These are phyloP conservation scores for Lasioglossum leucozonium DNA, from an alignment of 2,888 invertebrate species.

Conservation along the genomic window DNA sequence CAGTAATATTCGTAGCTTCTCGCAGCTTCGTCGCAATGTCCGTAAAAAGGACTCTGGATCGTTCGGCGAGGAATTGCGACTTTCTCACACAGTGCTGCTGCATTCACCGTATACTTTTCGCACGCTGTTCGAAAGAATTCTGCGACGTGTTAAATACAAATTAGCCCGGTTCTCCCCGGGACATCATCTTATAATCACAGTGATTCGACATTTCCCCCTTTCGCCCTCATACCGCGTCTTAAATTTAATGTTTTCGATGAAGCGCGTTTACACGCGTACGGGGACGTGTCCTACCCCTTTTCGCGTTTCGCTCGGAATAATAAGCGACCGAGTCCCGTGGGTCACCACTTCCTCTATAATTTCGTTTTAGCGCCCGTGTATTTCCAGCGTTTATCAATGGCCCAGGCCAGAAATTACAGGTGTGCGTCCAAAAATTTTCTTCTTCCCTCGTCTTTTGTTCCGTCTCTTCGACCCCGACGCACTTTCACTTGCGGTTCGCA, in stretches of 20 bases:
- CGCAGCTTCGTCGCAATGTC: not conserved
- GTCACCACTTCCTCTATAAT: conserved; percentile 42
- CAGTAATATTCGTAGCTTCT: not conserved
- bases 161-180: conserved; percentile 9
- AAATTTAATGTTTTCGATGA: conserved; percentile 28
- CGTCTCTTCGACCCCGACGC: not conserved
- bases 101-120: not conserved
- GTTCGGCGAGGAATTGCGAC: not conserved
- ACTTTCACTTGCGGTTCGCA: conserved; percentile 5
- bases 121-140: not conserved
- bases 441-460: not conserved
- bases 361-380: conserved; percentile 41
- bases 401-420: conserved; percentile 30
- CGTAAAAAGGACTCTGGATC: not conserved
- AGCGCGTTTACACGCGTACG: conserved; percentile 21
- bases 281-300: conserved; percentile 4
- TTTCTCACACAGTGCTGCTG: not conserved
- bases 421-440: conserved; percentile 8
- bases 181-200: conserved; percentile 24
- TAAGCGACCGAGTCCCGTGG: conserved; percentile 32
- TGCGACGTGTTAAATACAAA: conserved; percentile 36
- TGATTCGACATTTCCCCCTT: conserved; percentile 12
- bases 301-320: conserved; percentile 36
- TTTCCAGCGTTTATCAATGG: conserved; percentile 49
- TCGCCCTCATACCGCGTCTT: not conserved